These are phyloP conservation scores for Delphinapterus leucas DNA, from an alignment of 2,113 vertebrate genomes.

Conservation along the genomic window DNA sequence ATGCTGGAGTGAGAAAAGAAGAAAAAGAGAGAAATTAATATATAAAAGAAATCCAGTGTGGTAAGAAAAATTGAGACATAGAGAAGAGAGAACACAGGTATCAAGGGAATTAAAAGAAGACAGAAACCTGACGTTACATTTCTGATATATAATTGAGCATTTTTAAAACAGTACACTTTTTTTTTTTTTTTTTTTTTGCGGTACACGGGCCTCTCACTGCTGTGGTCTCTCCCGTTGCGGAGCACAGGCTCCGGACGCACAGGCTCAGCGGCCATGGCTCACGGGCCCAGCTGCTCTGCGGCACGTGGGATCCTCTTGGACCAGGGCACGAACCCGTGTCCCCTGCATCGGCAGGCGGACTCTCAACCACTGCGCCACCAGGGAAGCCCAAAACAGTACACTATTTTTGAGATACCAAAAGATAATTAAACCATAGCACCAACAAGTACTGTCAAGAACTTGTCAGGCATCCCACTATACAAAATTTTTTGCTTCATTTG, in stretches of 20 bases:
- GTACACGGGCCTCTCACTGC: no score
- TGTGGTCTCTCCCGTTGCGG: no score
- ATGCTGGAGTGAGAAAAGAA: not conserved
- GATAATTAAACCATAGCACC: not conserved
- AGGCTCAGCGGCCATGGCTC: no score
- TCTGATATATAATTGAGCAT: not conserved
- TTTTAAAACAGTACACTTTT: not conserved
- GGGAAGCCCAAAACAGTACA: not conserved
- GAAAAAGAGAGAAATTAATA: not conserved
- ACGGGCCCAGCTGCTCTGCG: no score
- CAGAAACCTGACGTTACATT: not conserved
- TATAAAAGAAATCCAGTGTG: not conserved
- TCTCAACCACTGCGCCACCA: no score
- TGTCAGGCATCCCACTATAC: not conserved
- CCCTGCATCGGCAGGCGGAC: no score
- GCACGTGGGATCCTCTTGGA: no score
- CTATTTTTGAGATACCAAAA: not conserved
- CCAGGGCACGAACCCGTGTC: no score
- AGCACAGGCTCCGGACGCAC: no score
- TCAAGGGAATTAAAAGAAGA: not conserved
- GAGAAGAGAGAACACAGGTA: not conserved
- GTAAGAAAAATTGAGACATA: conserved; percentile 27
- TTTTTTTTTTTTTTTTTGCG: no score
- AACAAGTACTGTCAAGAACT: not conserved
- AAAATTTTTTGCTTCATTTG: conserved; percentile 28